These are phyloP conservation scores for Apoda limacodes DNA, from an alignment of 2,888 invertebrate genomes.

Conservation along the genomic window DNA sequence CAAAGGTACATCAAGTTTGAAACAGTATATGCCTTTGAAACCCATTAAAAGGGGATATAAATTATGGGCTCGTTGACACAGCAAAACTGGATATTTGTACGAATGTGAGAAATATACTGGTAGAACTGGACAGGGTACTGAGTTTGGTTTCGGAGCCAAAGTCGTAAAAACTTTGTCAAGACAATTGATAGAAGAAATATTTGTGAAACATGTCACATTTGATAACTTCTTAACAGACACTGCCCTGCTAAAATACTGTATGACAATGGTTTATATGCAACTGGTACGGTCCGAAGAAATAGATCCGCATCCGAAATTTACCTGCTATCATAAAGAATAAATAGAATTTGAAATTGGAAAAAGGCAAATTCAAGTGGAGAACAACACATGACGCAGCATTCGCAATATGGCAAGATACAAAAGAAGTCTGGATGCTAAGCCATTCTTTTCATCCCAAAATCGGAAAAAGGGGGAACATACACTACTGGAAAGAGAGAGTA, in stretches of 20 bases:
- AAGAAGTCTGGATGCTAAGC: conserved; percentile 21
- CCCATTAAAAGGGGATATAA: conserved; percentile 24
- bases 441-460: conserved; percentile 24
- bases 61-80: conserved; percentile 21
- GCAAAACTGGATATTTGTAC: conserved; percentile 20
- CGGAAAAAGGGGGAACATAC: no score
- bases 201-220: conserved; percentile 13
- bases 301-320: conserved; percentile 19
- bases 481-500: no score
- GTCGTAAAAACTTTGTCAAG: conserved; percentile 15
- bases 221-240: conserved; percentile 17
- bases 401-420: conserved; percentile 23
- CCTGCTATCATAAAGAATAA: conserved; percentile 20
- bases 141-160: conserved; percentile 17
- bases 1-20: conserved; percentile 20
- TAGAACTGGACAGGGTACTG: conserved; percentile 16
- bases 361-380: conserved; percentile 24
- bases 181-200: conserved; percentile 9
- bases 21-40: conserved; percentile 24
- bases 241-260: conserved; percentile 15
- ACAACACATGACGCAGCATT: conserved; percentile 21
- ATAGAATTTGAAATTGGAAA: conserved; percentile 18
- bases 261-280: conserved; percentile 16
- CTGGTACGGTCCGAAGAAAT: conserved; percentile 19
- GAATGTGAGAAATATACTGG: conserved; percentile 20